Base-by-base conservation (phyloP, 2,797 vertebrate species). In the Ctenochaetus hawaiiensis region DNA sequence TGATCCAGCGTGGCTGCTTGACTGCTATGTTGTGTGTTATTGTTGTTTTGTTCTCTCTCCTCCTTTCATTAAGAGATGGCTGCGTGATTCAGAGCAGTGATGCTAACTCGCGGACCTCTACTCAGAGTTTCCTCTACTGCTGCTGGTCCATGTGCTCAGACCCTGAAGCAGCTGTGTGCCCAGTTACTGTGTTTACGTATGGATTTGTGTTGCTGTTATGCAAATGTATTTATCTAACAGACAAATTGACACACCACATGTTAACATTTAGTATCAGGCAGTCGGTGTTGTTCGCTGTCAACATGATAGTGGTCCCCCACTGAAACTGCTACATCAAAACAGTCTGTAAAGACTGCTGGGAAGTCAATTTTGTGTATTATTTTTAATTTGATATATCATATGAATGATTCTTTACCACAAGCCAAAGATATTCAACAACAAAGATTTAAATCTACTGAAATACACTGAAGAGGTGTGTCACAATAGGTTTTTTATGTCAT, bases 1-100 rank as follows among this genome's bases (percentile, higher is more conserved):
- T 89, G 80, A 87, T 90, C 88, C 80, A 53, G 89, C 18, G 0
- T 41, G 17, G 66, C 56, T 62, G 78, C 12, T 71, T 57, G 68
- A 82, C 64, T 49, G 58, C 66, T 77, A 65, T 87, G 61, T 66
- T 76, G 72, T 76, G 75, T 83, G 75, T 82, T 59, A 67, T 75
- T 73, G 34, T 75, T 73, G 30, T 69, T 85, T 67, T 23, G 20
- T 72, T 65, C 45, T 56, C 56, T 61, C 30, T 30, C 60, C 37
- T 75, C 26, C 44, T 66, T 67, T 64, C 47, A 39, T 54, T 5
- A 51, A 49, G 63, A 67, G 39, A 69, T 6, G 49, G 66, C 58
- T 20, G 37, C 47, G 12, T 60, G 74, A 80, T 54, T 65, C 53
- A 62, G 45, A 76, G 64, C 49, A 30, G 48, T 5, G 63, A 52